A percentile compares a stretch with the other conserved stretches of the same genome.
Evolutionary conservation across 2,113 vertebrate genomes (phyloP).

Genomic region (Tricholaema leucomelas): DNA sequence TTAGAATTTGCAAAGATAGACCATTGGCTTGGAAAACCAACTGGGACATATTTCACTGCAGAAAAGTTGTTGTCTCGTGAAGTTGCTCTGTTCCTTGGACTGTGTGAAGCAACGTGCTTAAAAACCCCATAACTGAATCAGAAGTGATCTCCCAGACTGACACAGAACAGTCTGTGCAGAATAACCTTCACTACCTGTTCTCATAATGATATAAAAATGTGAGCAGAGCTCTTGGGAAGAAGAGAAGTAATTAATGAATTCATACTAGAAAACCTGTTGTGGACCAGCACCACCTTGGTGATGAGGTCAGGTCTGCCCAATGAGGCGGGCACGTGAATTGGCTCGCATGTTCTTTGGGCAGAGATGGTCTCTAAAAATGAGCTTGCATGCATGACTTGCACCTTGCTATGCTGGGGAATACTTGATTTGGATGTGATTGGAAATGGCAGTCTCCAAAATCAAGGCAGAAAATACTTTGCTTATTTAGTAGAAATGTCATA

Average conservation of each 20-base stretch:
- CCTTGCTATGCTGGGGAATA: neutral
- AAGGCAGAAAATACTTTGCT: neutral
- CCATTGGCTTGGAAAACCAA: neutral
- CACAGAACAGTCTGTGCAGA: neutral
- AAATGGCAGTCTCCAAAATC: neutral
- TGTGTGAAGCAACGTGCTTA: neutral
- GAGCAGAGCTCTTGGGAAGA: neutral
- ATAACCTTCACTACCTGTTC: neutral
- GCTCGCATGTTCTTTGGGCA: neutral
- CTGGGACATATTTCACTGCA: neutral
- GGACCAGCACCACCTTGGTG: neutral
- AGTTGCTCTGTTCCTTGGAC: neutral
- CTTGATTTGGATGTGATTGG: neutral
- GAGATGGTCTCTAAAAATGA: neutral
- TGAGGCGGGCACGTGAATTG: neutral
- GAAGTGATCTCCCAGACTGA: neutral
- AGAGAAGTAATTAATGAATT: neutral
- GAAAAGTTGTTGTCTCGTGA: neutral
- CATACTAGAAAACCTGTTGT: neutral
- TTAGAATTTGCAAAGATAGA: neutral
- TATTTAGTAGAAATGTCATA: neutral
- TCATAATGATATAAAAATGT: neutral
- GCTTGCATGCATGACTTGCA: neutral
- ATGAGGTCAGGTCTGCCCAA: neutral
- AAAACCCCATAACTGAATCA: neutral